A percentile compares a stretch with the other conserved stretches of the same genome.
phyloP scores from a whole-genome alignment of 2,888 invertebrate species.

The Fabriciana adippe region DNA sequence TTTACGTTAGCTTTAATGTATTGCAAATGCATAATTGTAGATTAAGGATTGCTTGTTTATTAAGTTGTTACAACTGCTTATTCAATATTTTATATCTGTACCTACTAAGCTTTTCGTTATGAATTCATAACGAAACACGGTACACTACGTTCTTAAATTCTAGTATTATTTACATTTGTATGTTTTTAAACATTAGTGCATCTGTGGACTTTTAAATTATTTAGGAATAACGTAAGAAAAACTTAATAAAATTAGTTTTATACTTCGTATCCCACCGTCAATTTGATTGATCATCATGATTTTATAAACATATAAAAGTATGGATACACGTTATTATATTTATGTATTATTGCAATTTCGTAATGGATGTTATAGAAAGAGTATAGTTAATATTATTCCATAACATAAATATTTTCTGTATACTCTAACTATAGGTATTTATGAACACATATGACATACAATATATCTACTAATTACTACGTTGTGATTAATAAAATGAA shows the following conservation, averaged over 20 bases:
- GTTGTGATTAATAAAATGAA: too few species aligned
- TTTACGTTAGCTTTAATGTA: constrained; percentile 1
- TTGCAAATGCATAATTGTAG: constrained; percentile 11
- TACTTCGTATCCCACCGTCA: constrained; percentile 2
- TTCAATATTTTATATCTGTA: constrained; percentile 6
- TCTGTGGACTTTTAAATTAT: too few species aligned
- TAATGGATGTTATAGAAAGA: neutral
- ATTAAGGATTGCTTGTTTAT: constrained; percentile 1
- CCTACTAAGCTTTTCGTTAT: neutral
- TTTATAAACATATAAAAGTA: neutral
- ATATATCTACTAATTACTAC: too few species aligned
- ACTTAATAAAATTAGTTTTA: neutral
- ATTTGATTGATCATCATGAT: neutral
- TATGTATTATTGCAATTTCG: neutral
- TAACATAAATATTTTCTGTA: too few species aligned
- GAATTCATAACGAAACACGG: too few species aligned
- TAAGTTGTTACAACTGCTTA: constrained; percentile 7
- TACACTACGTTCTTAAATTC: too few species aligned
- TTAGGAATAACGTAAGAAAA: too few species aligned
- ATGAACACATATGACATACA: too few species aligned
- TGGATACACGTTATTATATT: neutral
- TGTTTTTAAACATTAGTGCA: too few species aligned
- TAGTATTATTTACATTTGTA: too few species aligned
- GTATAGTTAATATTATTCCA: too few species aligned
- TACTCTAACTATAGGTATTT: too few species aligned